Evolutionary conservation across 2,113 vertebrate genomes (phyloP), one percentile per base, ranked within the genome.

Genomic region (Bolborhynchus lineola): DNA sequence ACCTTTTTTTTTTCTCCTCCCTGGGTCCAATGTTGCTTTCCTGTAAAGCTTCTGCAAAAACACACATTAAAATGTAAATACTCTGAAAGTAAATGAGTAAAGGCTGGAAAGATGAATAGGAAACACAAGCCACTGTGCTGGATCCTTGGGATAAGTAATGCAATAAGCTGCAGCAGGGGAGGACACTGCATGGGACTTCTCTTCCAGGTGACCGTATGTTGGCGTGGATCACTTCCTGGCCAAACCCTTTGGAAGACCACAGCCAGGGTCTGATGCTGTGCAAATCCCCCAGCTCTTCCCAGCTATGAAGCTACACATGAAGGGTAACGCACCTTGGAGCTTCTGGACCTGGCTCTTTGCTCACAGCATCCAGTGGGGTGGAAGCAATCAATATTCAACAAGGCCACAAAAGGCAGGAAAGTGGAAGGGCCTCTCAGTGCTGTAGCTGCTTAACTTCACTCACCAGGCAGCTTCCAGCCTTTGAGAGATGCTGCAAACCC

Each of bases 1-100:
- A 97, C 68, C 83, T 39, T 71, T 59, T 50, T 37, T 55, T 28
- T 47, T 64, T 60, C 39, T 44, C 46, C 52, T 70, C 42, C 59
- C 52, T 52, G 33, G 6, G 62, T 90, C 94, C 89, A 95, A 69
- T 7, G 11, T 86, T 92, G 91, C 91, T 94, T 95, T 97, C 97
- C 97, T 96, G 97, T 86, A 97, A 97, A 97, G 86, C 86, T 96
- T 68, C 93, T 90, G 65, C 80, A 89, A 82, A 95, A 96, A 97
- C 93, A 93, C 86, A 79, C 37, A 96, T 93, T 97, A 97, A 97
- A 97, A 97, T 97, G 95, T 94, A 96, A 96, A 97, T 97, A 90
- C 88, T 95, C 94, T 93, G 88, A 80, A 94, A 88, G 93, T 50
- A 96, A 96, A 95, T 82, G 89, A 90, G 78, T 53, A 25, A 88